phyloP scores from a whole-genome alignment of 2,113 vertebrate genomes.

The Rissa tridactyla region DNA sequence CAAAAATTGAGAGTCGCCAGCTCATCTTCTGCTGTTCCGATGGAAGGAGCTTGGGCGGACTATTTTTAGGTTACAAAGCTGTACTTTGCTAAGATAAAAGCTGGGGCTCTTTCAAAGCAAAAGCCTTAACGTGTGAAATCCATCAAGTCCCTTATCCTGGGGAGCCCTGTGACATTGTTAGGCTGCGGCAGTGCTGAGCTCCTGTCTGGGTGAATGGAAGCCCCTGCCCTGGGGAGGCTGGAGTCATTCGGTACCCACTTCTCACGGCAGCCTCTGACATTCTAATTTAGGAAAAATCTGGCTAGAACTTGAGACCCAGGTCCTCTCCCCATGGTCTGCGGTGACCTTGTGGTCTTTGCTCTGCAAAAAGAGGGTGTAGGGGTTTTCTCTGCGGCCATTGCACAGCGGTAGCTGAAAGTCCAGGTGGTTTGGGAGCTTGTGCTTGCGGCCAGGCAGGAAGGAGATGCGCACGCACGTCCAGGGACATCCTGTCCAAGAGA shows the following conservation, averaged over 20 bases:
- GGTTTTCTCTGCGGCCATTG: neutral
- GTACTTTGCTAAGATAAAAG: slow-evolving; percentile 66
- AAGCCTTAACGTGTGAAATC: slow-evolving; percentile 59
- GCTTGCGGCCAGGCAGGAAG: neutral
- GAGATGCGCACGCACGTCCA: neutral
- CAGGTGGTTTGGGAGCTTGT: neutral
- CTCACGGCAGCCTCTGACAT: neutral
- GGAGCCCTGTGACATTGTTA: neutral
- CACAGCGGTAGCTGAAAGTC: neutral
- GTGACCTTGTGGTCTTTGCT: neutral
- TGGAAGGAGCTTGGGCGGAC: slow-evolving; percentile 44
- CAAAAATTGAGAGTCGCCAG: slow-evolving; percentile 55
- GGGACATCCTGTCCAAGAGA: neutral
- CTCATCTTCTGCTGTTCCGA: slow-evolving; percentile 52
- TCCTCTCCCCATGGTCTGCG: neutral
- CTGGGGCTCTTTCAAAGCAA: slow-evolving; percentile 57
- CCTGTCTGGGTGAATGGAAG: neutral
- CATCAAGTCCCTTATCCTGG: neutral
- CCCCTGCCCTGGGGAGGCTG: neutral
- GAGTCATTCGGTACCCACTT: neutral
- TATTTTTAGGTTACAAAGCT: slow-evolving; percentile 71
- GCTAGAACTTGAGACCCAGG: neutral
- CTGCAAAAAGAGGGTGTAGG: accelerated
- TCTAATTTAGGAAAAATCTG: neutral
- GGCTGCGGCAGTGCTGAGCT: neutral